These are phyloP conservation scores for Xenentodon cancila DNA, from an alignment of 2,797 vertebrate genomes.

Conservation along the genomic window DNA sequence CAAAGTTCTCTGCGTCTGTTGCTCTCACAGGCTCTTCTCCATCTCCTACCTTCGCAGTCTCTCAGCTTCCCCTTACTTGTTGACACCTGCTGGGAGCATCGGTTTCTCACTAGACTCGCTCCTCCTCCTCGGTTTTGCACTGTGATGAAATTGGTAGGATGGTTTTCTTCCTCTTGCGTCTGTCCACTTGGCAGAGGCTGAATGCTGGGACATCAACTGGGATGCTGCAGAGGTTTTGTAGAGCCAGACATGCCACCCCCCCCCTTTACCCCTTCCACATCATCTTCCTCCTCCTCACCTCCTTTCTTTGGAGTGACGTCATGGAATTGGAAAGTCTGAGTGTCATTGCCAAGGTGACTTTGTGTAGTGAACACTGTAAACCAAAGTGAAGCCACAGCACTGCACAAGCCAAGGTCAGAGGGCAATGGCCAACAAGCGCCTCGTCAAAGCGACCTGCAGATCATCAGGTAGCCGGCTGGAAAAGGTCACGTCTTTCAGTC, in stretches of 20 bases:
- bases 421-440: background rate
- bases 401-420: constrained; percentile 54
- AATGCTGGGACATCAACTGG: constrained; percentile 64
- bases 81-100: constrained; percentile 83
- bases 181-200: constrained; percentile 62
- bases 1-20: constrained; percentile 50
- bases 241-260: constrained; percentile 38
- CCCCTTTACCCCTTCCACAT: constrained; percentile 2
- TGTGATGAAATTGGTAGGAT: constrained; percentile 65
- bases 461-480: constrained; percentile 9
- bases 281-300: constrained; percentile 37
- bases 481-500: constrained; percentile 10
- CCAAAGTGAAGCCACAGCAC: constrained; percentile 19
- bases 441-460: background rate
- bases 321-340: constrained; percentile 53
- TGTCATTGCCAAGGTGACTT: constrained; percentile 76
- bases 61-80: constrained; percentile 75
- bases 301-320: constrained; percentile 72
- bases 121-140: constrained; percentile 61
- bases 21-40: constrained; percentile 75
- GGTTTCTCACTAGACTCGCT: constrained; percentile 71
- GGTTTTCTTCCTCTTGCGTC: constrained; percentile 54
- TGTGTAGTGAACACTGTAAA: constrained; percentile 24
- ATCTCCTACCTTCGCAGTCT: constrained; percentile 59
- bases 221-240: constrained; percentile 75